phyloP scores from a whole-genome alignment of 53 echinoderm and acorn worm genomes.

The Glandiceps talaboti region DNA sequence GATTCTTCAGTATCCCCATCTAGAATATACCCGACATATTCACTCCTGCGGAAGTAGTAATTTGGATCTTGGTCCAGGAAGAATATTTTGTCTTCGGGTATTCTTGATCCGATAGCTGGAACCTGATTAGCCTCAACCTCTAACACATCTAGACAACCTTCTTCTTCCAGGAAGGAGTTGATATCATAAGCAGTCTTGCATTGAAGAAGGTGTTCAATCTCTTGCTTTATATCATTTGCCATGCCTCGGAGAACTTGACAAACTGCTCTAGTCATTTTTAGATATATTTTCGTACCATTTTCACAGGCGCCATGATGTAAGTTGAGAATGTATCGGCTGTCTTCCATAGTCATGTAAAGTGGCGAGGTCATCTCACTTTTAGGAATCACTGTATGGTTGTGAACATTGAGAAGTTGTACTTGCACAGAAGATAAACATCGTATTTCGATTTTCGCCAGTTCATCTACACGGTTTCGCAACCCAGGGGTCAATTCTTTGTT shows the following conservation, averaged over 20 bases:
- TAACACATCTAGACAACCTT: neutral
- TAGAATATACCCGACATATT: neutral
- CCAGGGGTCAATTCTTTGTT: neutral
- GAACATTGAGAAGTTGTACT: neutral
- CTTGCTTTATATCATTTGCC: neutral
- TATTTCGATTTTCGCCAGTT: neutral
- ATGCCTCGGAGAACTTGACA: neutral
- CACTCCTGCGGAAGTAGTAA: neutral
- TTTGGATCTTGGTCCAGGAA: neutral
- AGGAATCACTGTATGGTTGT: too few relatives aligned
- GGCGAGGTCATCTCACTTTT: neutral
- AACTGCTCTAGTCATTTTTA: neutral
- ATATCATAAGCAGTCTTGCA: neutral
- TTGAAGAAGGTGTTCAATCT: neutral
- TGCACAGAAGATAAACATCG: neutral
- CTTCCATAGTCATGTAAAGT: neutral
- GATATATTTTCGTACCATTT: neutral
- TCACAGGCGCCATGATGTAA: neutral
- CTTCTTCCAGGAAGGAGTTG: neutral
- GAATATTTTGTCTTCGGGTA: neutral
- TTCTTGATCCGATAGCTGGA: neutral
- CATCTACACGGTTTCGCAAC: neutral
- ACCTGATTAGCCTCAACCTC: neutral
- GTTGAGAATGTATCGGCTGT: neutral
- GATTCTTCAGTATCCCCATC: neutral